Base-by-base conservation (phyloP, 2,113 vertebrate genomes). In the Menidia beryllina region DNA sequence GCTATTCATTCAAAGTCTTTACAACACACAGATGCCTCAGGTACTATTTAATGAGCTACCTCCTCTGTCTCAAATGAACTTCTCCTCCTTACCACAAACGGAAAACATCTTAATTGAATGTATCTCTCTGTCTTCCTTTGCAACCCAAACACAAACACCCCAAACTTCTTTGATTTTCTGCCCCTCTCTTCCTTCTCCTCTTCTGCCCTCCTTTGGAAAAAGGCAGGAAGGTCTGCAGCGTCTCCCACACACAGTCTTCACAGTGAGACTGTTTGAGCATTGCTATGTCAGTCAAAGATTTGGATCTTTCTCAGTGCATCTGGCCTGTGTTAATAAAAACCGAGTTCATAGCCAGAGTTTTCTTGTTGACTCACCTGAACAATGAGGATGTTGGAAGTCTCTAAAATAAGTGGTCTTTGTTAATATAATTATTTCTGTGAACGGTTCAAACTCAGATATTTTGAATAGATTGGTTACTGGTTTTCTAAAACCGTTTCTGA, bases 141-240 rank as follows among this genome's bases (percentile, higher is more conserved):
- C 38, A 26, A 30, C 54, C 14, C 57, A 5, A 58, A 67, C 72
- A 21, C 63, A 63, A 25, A 65, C 53, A 19, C 26, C 58, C 14
- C 68, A 68, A 60, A 68, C 79, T 64, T 79, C 71, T 48, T 77
- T 30, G 39, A 77, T 48, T 62, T 9, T 4, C 72, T 30, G 65
- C 67, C 20, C 75, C 50, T 63, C 60, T 75, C 85, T 83, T 88
- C 79, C 90, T 91, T 93, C 89, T 92, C 89, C 92, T 94, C 93
- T 93, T 83, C 95, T 95, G 93, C 92, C 83, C 91, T 89, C 91
- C 93, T 84, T 90, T 86, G 92, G 92, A 94, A 90, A 86, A 73
- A 89, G 15, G 60, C 75, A 79, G 79, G 68, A 87, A 85, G 86
- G 77, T 87, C 83, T 66, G 17, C 27, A 19, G 48, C 26, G 17